Base-by-base conservation (phyloP, 2,888 invertebrate genomes). In the Nomada hirtipes region DNA sequence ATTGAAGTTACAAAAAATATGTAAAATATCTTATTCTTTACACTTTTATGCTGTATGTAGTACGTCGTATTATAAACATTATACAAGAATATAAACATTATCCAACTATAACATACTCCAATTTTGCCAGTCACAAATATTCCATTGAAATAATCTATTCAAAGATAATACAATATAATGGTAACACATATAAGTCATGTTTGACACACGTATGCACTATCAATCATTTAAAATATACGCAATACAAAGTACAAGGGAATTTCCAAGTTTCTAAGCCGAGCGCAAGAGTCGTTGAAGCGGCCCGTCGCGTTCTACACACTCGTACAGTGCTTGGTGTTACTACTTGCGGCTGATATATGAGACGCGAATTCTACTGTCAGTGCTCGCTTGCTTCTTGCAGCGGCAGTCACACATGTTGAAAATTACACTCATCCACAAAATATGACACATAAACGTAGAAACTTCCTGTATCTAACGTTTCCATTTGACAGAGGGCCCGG, bases 311-410 rank as follows among this genome's bases (percentile, higher is more conserved):
- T 29, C 50, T 13, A 15, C 2, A 0, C 23, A 59, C 2, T n/a
- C 42, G 67, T 55, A 10, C 42, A 1, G 4, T 29, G 47, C n/a
- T 26, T 23, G 11, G 20, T 4, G 2, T 57, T 79, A 73, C 79
- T 73, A 73, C 72, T 68, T 47, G n/a, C 53, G 65, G 13, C 53
- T 68, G 70, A 61, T 50, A 47, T 61, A 55, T 61, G 65, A 26
- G 13, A 18, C 52, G 26, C 2, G n/a, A 44, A 29, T 61, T 26
- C 61, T 76, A 61, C 63, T 71, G 29, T 29, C 47, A 29, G 20
- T n/a, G 42, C 23, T 50, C 42, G 13, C 26, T 42, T 50, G 53
- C 13, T 76, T n/a, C 13, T 59, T 61, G 36, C 20, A 55, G 60
- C 59, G 20, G n/a, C 59, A 60, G 70, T 15, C 47, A 29, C 70